Evolutionary conservation across 2,888 invertebrate genomes (phyloP).

Genomic region (Spialia ferax): DNA sequence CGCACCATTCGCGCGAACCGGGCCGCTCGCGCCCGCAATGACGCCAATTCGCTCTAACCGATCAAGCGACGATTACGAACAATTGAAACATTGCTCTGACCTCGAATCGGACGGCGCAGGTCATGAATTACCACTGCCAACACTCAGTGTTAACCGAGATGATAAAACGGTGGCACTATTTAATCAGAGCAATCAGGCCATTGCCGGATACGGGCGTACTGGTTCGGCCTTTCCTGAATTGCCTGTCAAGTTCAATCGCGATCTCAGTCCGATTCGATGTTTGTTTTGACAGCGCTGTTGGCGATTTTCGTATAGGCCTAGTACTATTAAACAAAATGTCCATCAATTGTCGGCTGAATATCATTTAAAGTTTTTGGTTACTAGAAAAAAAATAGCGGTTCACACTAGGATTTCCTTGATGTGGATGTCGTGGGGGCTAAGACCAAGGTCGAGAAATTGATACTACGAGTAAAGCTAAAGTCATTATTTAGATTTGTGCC

Average conservation of each 20-base stretch:
- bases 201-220: conserved; percentile 31
- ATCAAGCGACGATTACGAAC: conserved; percentile 58
- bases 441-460: too few species aligned
- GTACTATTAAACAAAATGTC: not conserved
- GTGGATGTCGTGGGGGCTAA: too few species aligned
- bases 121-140: conserved; percentile 24
- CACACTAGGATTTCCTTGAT: too few species aligned
- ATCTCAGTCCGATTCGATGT: conserved; percentile 30
- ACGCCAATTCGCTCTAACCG: conserved; percentile 59
- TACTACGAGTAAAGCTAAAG: too few species aligned
- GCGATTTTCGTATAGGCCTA: conserved; percentile 15
- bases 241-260: conserved; percentile 28
- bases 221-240: conserved; percentile 34
- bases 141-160: conserved; percentile 14
- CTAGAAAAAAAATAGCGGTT: too few species aligned
- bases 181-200: conserved; percentile 19
- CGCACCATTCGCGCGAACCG: conserved; percentile 48
- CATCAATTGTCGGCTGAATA: not conserved
- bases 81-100: conserved; percentile 68
- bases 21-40: conserved; percentile 43
- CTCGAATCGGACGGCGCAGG: conserved; percentile 38
- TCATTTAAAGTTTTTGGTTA: too few species aligned
- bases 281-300: conserved; percentile 34
- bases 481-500: too few species aligned
- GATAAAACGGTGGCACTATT: conserved; percentile 26